Evolutionary conservation across 2,797 vertebrate species (phyloP), one percentile per base, ranked within the genome.

Genomic region (Erpetoichthys calabaricus): DNA sequence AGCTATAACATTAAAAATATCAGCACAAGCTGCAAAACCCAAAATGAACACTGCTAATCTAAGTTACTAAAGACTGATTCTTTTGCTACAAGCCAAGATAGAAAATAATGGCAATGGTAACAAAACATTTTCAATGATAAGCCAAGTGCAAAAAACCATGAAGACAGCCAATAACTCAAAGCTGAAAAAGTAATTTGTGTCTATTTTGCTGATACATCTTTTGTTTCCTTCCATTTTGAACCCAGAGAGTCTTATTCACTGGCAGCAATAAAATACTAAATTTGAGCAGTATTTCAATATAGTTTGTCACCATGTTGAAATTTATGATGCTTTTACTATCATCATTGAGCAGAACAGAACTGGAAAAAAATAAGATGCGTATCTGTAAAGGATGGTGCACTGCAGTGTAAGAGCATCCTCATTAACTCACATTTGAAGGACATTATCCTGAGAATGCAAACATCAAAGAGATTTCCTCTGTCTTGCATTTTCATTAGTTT

Each of bases 381-480:
- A 82, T 85, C 80, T 73, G 60, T 45, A 10, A 68, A 63, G 61
- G 69, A 72, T 70, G 61, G 71, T 77, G 73, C 77, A 83, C 83
- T 80, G 82, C 78, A 79, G 80, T 79, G 82, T 79, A 77, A 83
- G 84, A 79, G n/a, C 41, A 42, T 6, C 5, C 41, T 43, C 44
- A 5, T 42, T 54, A 6, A 82, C 73, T 73, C 68, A 67, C 63
- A 65, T 75, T 73, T 71, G 67, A 60, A 70, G 70, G 70, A 73
- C 63, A 70, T 67, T 52, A 7, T 63, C 70, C 70, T 69, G 68
- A 79, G 78, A 73, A 72, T 75, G 72, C 72, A 75, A 70, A 70
- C 25, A 25, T 25, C 25, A 25, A 25, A 25, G 25, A 25, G 25
- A 25, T 25, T 25, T 25, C 25, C 25, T 25, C 25, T 25, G 25